Evolutionary conservation across 2,113 vertebrate genomes (phyloP).

Genomic region (Podilymbus podiceps): DNA sequence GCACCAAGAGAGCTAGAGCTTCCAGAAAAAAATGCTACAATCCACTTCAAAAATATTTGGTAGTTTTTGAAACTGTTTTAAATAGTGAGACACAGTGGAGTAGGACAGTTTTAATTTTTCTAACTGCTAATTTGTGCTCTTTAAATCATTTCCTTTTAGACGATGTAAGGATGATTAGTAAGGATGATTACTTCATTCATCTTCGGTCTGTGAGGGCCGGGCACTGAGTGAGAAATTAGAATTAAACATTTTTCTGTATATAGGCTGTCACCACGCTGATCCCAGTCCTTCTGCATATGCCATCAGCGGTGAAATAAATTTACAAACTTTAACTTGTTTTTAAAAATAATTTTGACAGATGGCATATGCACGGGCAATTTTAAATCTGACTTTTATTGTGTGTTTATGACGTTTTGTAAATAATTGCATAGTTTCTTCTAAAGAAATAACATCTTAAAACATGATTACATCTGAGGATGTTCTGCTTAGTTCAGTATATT

Average conservation of each 20-base stretch:
- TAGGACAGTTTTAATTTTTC: background rate
- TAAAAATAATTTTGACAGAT: slow-evolving; percentile 31
- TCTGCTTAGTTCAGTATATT: background rate
- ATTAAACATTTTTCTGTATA: background rate
- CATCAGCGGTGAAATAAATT: background rate
- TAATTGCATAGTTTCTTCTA: background rate
- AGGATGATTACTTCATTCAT: slow-evolving; percentile 32
- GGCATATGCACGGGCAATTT: background rate
- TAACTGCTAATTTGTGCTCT: background rate
- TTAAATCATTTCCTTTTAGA: slow-evolving; percentile 1
- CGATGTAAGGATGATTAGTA: background rate
- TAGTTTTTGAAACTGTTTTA: background rate
- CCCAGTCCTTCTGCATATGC: background rate
- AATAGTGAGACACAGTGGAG: background rate
- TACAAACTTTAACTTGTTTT: background rate
- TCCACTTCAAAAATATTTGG: background rate
- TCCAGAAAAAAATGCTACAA: background rate
- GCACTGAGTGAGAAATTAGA: background rate
- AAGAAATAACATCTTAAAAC: slow-evolving; percentile 1
- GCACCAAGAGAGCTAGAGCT: background rate
- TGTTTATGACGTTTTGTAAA: slow-evolving; percentile 13
- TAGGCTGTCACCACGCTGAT: background rate
- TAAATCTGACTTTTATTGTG: background rate
- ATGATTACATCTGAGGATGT: slow-evolving; percentile 5
- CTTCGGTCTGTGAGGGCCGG: background rate